phyloP scores from a whole-genome alignment of 2,797 vertebrate species.

The Pseudochromis fuscus region DNA sequence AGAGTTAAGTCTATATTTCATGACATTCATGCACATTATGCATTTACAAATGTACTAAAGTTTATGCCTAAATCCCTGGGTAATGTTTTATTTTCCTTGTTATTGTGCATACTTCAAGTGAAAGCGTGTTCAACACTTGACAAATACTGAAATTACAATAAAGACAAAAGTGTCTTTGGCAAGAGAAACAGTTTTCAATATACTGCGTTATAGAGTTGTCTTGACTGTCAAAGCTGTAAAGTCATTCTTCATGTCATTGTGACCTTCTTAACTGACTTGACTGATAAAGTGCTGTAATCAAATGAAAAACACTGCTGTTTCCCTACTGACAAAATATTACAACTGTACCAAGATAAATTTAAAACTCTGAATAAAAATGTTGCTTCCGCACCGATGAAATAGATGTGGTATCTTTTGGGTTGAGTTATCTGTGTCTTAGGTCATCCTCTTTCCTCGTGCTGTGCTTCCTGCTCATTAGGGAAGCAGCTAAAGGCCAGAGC shows the following conservation, averaged over 20 bases:
- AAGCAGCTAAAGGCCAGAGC: slow-evolving; percentile 71
- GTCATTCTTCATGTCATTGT: background rate
- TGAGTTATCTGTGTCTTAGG: slow-evolving; percentile 17
- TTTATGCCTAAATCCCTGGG: too few species aligned
- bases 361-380: background rate
- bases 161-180: too few species aligned
- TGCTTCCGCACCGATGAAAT: background rate
- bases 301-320: background rate
- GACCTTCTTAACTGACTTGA: background rate
- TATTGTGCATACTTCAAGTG: too few species aligned
- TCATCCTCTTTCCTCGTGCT: slow-evolving; percentile 22
- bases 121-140: background rate
- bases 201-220: too few species aligned
- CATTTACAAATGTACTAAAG: background rate
- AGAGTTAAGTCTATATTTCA: background rate
- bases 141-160: background rate
- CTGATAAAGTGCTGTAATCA: background rate
- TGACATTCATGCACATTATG: background rate
- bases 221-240: too few species aligned
- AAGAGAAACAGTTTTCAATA: too few species aligned
- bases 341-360: background rate
- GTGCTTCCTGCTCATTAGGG: slow-evolving; percentile 54
- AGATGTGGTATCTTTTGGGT: background rate
- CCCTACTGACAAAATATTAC: too few species aligned
- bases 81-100: too few species aligned